These are phyloP conservation scores for Natator depressus DNA, from an alignment of 2,113 vertebrate genomes.

Conservation along the genomic window DNA sequence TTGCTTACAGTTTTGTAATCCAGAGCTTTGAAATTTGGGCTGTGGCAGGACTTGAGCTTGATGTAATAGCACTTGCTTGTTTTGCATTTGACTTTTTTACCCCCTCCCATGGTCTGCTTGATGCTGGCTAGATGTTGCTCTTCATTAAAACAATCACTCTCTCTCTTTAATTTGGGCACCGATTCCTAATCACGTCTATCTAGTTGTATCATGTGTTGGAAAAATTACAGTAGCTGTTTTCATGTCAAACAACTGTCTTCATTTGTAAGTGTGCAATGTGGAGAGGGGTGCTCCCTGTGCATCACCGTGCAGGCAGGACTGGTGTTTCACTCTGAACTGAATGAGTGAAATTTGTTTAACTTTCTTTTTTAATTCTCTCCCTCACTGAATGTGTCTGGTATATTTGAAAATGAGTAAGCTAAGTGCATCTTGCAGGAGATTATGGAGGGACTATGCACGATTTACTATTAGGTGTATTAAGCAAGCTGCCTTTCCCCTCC, in stretches of 20 bases:
- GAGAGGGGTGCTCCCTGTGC: neutral
- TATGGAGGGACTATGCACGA: too few relatives aligned
- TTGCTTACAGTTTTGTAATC: neutral
- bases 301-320: neutral
- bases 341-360: neutral
- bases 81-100: neutral
- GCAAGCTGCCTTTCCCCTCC: too few relatives aligned
- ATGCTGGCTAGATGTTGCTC: neutral
- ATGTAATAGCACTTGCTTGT: neutral
- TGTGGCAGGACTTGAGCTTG: neutral
- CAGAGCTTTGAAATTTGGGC: neutral
- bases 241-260: neutral
- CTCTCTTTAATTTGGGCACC: neutral
- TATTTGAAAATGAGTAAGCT: too few relatives aligned
- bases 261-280: neutral
- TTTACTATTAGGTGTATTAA: too few relatives aligned
- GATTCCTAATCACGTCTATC: neutral
- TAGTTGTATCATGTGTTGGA: neutral
- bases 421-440: too few relatives aligned
- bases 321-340: neutral
- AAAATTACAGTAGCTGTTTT: neutral
- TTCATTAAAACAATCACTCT: neutral
- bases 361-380: neutral
- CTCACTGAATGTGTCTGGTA: neutral
- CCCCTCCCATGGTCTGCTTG: neutral